These are phyloP conservation scores for Channa striata DNA, from an alignment of 2,797 vertebrate species.

Conservation along the genomic window DNA sequence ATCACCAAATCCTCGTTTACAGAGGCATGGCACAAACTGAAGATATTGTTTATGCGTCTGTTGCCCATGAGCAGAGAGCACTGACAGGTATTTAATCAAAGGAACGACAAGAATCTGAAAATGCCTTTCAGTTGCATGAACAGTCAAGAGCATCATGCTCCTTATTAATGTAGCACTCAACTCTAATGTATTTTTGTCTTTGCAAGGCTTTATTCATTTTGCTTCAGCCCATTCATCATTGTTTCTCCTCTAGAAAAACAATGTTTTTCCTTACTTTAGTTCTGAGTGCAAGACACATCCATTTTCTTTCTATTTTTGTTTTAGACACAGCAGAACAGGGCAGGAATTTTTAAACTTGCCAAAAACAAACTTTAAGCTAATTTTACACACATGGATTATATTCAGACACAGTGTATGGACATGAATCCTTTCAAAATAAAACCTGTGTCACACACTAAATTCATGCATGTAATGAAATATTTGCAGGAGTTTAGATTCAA, in stretches of 20 bases:
- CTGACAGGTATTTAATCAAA: constrained; percentile 72
- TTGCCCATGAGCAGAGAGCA: constrained; percentile 32
- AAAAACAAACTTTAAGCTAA: constrained; percentile 16
- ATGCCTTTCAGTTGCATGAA: constrained; percentile 54
- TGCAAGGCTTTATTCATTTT: constrained; percentile 43
- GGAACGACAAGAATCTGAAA: constrained; percentile 59
- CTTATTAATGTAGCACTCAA: constrained; percentile 71
- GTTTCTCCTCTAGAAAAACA: constrained; percentile 39
- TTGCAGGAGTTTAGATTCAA: constrained; percentile 48
- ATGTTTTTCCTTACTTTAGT: constrained; percentile 18
- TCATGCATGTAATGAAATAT: constrained; percentile 17
- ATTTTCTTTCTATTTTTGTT: constrained; percentile 13
- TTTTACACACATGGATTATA: constrained; percentile 20
- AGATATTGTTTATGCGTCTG: constrained; percentile 24
- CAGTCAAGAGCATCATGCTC: constrained; percentile 54
- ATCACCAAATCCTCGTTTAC: constrained; percentile 10
- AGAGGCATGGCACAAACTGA: constrained; percentile 8
- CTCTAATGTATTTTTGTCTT: constrained; percentile 64
- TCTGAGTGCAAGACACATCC: constrained; percentile 16
- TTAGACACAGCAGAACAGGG: constrained; percentile 9
- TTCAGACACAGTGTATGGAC: constrained; percentile 19
- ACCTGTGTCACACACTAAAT: not conserved
- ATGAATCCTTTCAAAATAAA: constrained; percentile 15
- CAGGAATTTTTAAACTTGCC: constrained; percentile 26
- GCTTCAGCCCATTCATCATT: constrained; percentile 60